Evolutionary conservation across 2,888 invertebrate species (phyloP), one percentile per base, ranked within the genome.

Genomic region (Seira ritae): DNA sequence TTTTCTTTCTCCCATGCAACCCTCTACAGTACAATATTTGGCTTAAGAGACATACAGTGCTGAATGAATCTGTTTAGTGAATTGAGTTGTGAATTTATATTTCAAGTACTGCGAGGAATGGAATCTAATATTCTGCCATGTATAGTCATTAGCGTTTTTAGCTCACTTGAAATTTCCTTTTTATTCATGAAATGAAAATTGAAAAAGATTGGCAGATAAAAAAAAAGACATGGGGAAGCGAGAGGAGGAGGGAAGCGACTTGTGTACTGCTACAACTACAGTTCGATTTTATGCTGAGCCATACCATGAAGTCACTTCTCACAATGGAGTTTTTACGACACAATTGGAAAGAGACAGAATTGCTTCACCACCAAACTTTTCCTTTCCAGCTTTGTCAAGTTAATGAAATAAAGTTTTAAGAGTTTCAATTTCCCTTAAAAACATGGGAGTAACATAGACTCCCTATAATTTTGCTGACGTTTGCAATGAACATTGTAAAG

Each of bases 391-490:
- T 68, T 67, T 77, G 76, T 77, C 60, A 60, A 60, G 60, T 77
- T 69, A 77, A 77, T 77, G 69, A 77, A 77, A 77, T 69, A 37
- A 77, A 77, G 42, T 77, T 77, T 24, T 31, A 31, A 50, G 17
- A 74, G 50, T 76, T 76, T 68, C 68, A 76, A 46, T 76, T 68
- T 20, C 22, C 22, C 46, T 2, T 31, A 31, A 31, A 31, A 31
- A 31, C 2, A 31, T 31, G 31, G 31, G 31, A 31, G 31, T 31
- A 31, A 31, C 31, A 31, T 31, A 2, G 3, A 31, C 31, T 31
- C 31, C 31, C 31, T 31, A 31, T 31, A 31, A 31, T 31, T 31
- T 31, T 31, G 31, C 31, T 31, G 31, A 31, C 31, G 31, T 31
- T 31, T 31, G 8, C n/a, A n/a, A n/a, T n/a, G n/a, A n/a, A n/a